Percentiles rank a stretch among this genome's conserved stretches.
Evolutionary conservation across 1,140 invertebrate genomes (phyloP).

Genomic region (Drosophila auraria): DNA sequence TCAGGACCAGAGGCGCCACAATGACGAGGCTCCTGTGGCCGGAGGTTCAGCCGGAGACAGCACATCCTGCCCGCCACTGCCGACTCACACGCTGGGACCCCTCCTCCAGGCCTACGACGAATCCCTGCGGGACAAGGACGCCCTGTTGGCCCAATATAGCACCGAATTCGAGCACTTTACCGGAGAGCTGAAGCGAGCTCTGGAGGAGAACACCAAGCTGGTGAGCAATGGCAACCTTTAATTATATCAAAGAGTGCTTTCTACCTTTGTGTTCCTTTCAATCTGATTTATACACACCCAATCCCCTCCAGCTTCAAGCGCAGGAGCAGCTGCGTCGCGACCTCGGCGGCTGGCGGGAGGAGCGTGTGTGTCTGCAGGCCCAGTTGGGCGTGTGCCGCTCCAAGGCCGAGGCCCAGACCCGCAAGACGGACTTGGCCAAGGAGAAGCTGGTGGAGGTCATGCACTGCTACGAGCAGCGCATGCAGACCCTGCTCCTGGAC

Average conservation of each 20-base stretch:
- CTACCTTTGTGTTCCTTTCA: too few species aligned
- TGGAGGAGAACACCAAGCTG: slow-evolving; percentile 88
- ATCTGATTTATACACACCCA: not conserved
- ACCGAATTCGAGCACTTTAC: slow-evolving; percentile 88
- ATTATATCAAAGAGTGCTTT: too few species aligned
- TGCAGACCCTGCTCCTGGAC: slow-evolving; percentile 87
- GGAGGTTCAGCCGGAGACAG: slow-evolving; percentile 6
- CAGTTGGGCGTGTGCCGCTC: slow-evolving; percentile 77
- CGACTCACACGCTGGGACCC: slow-evolving; percentile 86
- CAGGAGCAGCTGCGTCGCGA: slow-evolving; percentile 87
- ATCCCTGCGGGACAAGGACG: slow-evolving; percentile 88
- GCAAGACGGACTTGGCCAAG: slow-evolving; percentile 86
- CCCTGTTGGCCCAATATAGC: slow-evolving; percentile 88
- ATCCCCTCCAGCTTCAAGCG: slow-evolving; percentile 85
- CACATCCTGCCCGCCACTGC: slow-evolving; percentile 27
- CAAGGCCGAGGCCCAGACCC: slow-evolving; percentile 81
- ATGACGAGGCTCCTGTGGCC: slow-evolving; percentile 34
- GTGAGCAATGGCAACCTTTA: not conserved
- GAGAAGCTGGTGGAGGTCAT: slow-evolving; percentile 88
- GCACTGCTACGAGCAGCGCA: slow-evolving; percentile 87
- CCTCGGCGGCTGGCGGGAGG: slow-evolving; percentile 85
- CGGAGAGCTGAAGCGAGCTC: slow-evolving; percentile 87
- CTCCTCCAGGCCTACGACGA: slow-evolving; percentile 90
- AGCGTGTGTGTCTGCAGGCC: slow-evolving; percentile 75
- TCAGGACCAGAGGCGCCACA: slow-evolving; percentile 86